Base-by-base conservation (phyloP, 1,140 invertebrate genomes). In the Diuraphis noxia region DNA sequence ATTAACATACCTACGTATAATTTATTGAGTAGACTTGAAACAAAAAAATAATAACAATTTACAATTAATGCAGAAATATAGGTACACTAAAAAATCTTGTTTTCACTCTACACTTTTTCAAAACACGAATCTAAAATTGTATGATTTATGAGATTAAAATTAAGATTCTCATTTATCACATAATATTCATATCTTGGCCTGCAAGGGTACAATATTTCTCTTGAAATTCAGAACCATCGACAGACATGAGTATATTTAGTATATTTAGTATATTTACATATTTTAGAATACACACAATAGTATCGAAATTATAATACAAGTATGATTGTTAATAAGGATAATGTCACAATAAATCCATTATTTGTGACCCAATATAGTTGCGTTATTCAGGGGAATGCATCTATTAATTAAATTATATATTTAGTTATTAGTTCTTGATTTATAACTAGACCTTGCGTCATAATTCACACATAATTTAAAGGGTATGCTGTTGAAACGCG, bases 341-440 rank as follows among this genome's bases (percentile, higher is more conserved):
- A n/a, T n/a, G n/a, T n/a, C 6, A 19, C 30, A 72, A 7, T 38
- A 25, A 30, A 30, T 30, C 21, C 9, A 81, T 81, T 40, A 81
- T 81, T 40, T 81, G 23, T 13, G 79, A 40, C 36, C 36, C 36
- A n/a, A n/a, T n/a, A 81, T 30, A 81, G 36, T 81, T 40, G 79
- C 30, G 21, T 38, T 38, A 40, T 81, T 81, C 38, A 41, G 1
- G 40, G 40, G 46, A 49, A 40, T 82, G 1, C 23, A 25, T 13
- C 40, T 84, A 84, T 84, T n/a, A 41, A 84, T 84, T 84, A 84
- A 41, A 41, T 30, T 41, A 84, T 84, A 84, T 84, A 84, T 84
- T 84, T 23, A 41, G 81, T 41, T 84, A 10, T 43, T 43, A 41
- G 81, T 41, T 84, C 5, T 43, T 84, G 81, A 84, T 84, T 84